Evolutionary conservation across 2,797 vertebrate genomes (phyloP), one percentile per base, ranked within the genome.

Genomic region (Trachurus trachurus): DNA sequence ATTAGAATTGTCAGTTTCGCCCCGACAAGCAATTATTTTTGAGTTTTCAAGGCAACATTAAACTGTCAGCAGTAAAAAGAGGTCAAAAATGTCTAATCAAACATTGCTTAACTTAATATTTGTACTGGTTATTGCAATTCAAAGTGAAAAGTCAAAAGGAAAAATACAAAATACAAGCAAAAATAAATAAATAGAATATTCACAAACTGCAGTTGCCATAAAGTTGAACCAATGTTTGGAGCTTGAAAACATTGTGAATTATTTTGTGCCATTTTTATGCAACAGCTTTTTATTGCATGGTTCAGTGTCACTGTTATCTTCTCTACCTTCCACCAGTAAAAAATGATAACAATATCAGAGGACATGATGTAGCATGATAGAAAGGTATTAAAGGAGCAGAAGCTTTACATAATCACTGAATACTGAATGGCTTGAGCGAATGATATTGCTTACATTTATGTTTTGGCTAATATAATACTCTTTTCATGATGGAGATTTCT

Each of bases 391-490:
- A 52, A 50, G n/a, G 5, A 50, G 21, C 1, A 47, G 39, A 6
- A 6, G 21, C 17, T 56, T 60, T 52, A 1, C 16, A 44, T 73
- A 11, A 58, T 61, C 45, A 26, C 80, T 40, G 22, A 34, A 5
- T 19, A 17, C 34, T 9, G 7, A 37, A 37, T 21, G 2, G 29
- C 5, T n/a, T 45, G 42, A 56, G 34, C 16, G 19, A 70, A 40
- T 42, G 16, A 74, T 54, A 49, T 57, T 39, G 17, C n/a, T 34
- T 5, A 63, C 12, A 84, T 71, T 53, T 34, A 37, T 42, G 40
- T 4, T 21, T 22, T 76, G n/a, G 58, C 12, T 34, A 63, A 44
- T 15, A 44, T 0, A 72, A 66, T 47, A 44, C 3, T 73, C 15
- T 65, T 76, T 65, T 64, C 9, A 67, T 42, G 19, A 49, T 16